Percentiles rank a stretch among this genome's conserved stretches.
Conservation (phyloP, 2,888 invertebrate genomes). For the Erynnis tages region DNA sequence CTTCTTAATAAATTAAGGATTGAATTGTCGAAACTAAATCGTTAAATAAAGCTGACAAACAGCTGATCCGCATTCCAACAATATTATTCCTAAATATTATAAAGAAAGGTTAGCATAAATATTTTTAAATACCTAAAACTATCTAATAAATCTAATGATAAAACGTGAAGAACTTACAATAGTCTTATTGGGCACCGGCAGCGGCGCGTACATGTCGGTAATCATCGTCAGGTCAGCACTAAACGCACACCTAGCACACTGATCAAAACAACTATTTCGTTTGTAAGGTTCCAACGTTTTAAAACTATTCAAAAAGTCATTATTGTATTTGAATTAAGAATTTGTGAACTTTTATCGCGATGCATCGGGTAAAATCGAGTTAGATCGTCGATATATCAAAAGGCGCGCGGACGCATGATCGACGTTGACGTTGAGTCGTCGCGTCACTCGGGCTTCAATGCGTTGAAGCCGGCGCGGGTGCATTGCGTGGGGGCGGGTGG, state of each 20-base stretch:
- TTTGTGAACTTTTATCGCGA: conserved; percentile 13
- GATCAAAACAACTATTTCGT: conserved; percentile 21
- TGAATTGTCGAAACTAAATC: no score
- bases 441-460: conserved; percentile 26
- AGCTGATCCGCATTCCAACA: no score
- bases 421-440: conserved; percentile 30
- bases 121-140: no score
- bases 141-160: no score
- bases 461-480: conserved; percentile 42
- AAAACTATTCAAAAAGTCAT: no score
- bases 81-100: no score
- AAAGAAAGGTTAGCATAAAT: no score
- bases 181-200: conserved; percentile 69
- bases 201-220: conserved; percentile 76
- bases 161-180: conserved; percentile 59
- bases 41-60: no score
- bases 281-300: no score
- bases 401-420: conserved; percentile 40
- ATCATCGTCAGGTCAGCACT: conserved; percentile 62
- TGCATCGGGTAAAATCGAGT: neutral
- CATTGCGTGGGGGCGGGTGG: conserved; percentile 44
- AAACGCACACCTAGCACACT: conserved; percentile 43
- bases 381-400: neutral
- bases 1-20: no score
- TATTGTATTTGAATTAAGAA: no score